Evolutionary conservation across 2,888 invertebrate species (phyloP).

Genomic region (Orthosia gothica): DNA sequence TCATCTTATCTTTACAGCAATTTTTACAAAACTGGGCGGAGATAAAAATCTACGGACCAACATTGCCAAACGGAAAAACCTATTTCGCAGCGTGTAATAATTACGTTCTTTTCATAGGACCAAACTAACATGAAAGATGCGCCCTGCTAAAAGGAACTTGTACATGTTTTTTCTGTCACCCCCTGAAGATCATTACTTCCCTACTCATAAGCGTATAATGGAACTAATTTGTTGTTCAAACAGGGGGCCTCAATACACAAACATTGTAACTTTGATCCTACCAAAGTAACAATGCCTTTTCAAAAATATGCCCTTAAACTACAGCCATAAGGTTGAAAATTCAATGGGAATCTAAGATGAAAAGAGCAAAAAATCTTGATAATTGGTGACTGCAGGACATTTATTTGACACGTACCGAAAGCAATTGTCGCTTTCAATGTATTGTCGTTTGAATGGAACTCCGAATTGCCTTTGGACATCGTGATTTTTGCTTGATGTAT

Average conservation of each 20-base stretch:
- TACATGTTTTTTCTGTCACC: constrained; percentile 67
- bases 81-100: constrained; percentile 32
- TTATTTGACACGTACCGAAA: constrained; percentile 87
- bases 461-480: constrained; percentile 76
- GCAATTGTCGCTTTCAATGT: constrained; percentile 81
- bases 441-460: constrained; percentile 74
- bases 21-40: constrained; percentile 17
- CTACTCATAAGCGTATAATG: constrained; percentile 89
- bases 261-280: constrained; percentile 78
- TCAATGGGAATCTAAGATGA: constrained; percentile 12
- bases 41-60: constrained; percentile 22
- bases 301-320: constrained; percentile 15
- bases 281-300: constrained; percentile 34
- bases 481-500: constrained; percentile 79
- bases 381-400: constrained; percentile 81
- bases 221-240: constrained; percentile 91
- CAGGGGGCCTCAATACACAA: constrained; percentile 86
- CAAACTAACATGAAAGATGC: constrained; percentile 35
- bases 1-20: constrained; percentile 45
- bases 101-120: constrained; percentile 21
- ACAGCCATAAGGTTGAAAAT: constrained; percentile 60
- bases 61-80: constrained; percentile 25
- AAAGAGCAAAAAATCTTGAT: constrained; percentile 54
- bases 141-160: constrained; percentile 54
- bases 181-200: constrained; percentile 81